Evolutionary conservation across 2,797 vertebrate species (phyloP).

Genomic region (Poeciliopsis presidionis): DNA sequence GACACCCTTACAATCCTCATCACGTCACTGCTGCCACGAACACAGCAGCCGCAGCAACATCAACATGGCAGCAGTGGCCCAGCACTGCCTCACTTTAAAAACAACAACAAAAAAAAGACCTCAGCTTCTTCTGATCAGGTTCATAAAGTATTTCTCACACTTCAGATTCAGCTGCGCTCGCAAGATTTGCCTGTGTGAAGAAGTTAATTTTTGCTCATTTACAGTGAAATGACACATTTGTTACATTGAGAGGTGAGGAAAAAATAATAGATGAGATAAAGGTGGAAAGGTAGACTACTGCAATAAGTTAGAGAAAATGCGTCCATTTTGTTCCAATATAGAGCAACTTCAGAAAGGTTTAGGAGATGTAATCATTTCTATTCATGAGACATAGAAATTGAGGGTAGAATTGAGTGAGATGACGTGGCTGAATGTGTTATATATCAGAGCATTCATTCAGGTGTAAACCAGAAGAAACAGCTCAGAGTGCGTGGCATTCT

Average conservation of each 20-base stretch:
- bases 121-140: neutral
- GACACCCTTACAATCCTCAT: slow-evolving; percentile 38
- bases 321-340: slow-evolving; percentile 1
- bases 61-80: slow-evolving; percentile 35
- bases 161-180: neutral
- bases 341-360: slow-evolving; percentile 18
- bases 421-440: neutral
- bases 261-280: neutral
- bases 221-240: slow-evolving; percentile 1
- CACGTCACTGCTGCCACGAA: slow-evolving; percentile 48
- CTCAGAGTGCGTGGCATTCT: neutral
- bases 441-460: neutral
- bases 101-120: neutral
- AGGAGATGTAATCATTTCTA: slow-evolving; percentile 4
- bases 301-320: neutral
- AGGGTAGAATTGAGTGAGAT: slow-evolving; percentile 20
- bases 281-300: slow-evolving; percentile 1
- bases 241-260: neutral
- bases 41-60: slow-evolving; percentile 14
- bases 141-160: slow-evolving; percentile 4
- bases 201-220: slow-evolving; percentile 10
- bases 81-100: neutral
- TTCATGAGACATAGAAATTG: slow-evolving; percentile 21
- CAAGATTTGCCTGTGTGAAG: neutral
- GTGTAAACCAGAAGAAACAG: neutral